phyloP scores from a whole-genome alignment of 1,140 invertebrate species.

The Drosophila teissieri region DNA sequence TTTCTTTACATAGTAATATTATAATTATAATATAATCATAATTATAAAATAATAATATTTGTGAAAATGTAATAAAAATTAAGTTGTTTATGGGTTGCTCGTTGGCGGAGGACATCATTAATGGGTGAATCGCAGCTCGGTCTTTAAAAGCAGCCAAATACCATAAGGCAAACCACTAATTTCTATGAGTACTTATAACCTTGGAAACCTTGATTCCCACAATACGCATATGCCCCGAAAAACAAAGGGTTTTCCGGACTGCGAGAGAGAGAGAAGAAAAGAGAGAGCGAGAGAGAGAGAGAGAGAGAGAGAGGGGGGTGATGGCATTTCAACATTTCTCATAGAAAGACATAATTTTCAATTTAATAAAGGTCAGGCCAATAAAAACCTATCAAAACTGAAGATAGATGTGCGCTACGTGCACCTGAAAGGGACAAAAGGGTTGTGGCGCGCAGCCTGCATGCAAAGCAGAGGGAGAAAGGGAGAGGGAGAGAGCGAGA shows the following conservation, averaged over 20 bases:
- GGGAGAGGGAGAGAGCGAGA: background rate
- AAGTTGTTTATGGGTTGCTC: too few species aligned
- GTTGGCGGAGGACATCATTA: background rate
- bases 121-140: background rate
- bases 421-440: constrained; percentile 68
- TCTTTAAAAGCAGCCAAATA: background rate
- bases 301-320: too few species aligned
- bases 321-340: constrained; percentile 69
- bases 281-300: background rate
- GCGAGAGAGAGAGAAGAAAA: background rate
- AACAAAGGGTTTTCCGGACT: background rate
- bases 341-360: constrained; percentile 82
- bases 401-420: constrained; percentile 72
- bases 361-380: constrained; percentile 78
- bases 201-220: background rate
- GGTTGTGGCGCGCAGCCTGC: constrained; percentile 26
- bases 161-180: background rate
- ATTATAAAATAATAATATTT: too few species aligned
- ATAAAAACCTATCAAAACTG: constrained; percentile 79
- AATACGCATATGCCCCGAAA: constrained; percentile 9
- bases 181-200: constrained; percentile 1
- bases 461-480: constrained; percentile 5
- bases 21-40: too few species aligned
- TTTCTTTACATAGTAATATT: too few species aligned
- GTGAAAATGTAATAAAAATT: too few species aligned